phyloP scores from a whole-genome alignment of 2,113 vertebrate genomes.

The Lepidothrix coronata region DNA sequence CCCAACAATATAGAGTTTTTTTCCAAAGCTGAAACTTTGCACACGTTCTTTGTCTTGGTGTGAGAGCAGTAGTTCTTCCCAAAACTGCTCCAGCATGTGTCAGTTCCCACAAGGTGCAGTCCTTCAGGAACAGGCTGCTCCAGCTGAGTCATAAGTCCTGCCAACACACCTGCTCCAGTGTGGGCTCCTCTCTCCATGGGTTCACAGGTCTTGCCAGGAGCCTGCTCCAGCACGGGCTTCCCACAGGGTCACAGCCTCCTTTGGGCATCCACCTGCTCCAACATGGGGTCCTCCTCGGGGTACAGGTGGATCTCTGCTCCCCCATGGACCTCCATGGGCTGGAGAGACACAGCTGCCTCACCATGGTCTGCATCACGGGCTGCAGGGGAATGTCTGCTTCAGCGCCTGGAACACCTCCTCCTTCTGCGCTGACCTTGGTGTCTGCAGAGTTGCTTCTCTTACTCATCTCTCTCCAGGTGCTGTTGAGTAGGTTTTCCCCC shows the following conservation, averaged over 20 bases:
- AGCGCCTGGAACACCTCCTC: background rate
- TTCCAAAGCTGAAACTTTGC: background rate
- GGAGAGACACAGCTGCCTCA: background rate
- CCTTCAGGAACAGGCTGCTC: background rate
- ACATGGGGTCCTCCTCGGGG: fast-evolving
- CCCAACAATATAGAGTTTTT: background rate
- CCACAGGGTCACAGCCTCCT: background rate
- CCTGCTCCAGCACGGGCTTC: background rate
- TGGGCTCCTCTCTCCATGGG: background rate
- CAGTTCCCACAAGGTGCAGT: background rate
- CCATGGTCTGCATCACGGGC: fast-evolving
- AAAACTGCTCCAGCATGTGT: background rate
- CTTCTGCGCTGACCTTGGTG: background rate
- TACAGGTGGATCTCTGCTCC: background rate
- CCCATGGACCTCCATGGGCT: fast-evolving
- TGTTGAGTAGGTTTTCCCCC: background rate
- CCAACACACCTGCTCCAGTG: background rate
- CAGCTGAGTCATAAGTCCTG: fast-evolving
- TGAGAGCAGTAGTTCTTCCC: background rate
- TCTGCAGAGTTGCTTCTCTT: background rate
- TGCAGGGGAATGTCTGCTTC: background rate
- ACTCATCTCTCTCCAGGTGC: background rate
- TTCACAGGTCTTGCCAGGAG: background rate
- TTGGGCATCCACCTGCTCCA: background rate
- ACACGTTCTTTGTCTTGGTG: background rate